These are phyloP conservation scores for Danio aesculapii DNA, from an alignment of 2,797 vertebrate genomes.

Conservation along the genomic window DNA sequence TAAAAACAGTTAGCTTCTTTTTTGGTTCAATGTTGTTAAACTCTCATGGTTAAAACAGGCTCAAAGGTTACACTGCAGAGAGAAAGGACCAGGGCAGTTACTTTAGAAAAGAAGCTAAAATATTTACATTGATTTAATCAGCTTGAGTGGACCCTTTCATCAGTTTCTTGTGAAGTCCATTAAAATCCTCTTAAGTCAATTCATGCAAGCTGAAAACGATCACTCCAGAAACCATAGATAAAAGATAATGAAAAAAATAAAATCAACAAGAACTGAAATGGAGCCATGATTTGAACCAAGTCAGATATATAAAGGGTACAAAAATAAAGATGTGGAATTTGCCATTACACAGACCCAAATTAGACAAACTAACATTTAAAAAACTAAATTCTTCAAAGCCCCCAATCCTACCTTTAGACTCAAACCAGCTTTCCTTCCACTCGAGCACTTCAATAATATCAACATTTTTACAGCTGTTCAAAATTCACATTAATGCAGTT, in stretches of 20 bases:
- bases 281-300: neutral
- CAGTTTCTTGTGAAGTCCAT: neutral
- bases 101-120: neutral
- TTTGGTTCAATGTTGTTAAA: neutral
- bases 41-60: neutral
- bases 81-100: neutral
- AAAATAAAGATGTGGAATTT: conserved; percentile 3
- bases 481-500: conserved; percentile 77
- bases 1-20: neutral
- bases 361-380: neutral
- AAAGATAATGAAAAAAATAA: neutral
- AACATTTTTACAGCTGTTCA: conserved; percentile 75
- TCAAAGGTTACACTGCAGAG: neutral
- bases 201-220: conserved; percentile 5
- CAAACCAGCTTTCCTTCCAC: conserved; percentile 37
- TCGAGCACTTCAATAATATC: conserved; percentile 72
- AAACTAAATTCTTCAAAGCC: conserved; percentile 6
- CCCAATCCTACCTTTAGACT: conserved; percentile 1
- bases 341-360: neutral
- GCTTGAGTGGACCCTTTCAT: neutral
- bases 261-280: neutral
- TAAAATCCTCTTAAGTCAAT: conserved; percentile 28
- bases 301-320: neutral
- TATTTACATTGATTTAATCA: neutral
- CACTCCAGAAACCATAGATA: neutral